Conservation (phyloP, 2,113 vertebrate genomes). For the Tylochromis polylepis region DNA sequence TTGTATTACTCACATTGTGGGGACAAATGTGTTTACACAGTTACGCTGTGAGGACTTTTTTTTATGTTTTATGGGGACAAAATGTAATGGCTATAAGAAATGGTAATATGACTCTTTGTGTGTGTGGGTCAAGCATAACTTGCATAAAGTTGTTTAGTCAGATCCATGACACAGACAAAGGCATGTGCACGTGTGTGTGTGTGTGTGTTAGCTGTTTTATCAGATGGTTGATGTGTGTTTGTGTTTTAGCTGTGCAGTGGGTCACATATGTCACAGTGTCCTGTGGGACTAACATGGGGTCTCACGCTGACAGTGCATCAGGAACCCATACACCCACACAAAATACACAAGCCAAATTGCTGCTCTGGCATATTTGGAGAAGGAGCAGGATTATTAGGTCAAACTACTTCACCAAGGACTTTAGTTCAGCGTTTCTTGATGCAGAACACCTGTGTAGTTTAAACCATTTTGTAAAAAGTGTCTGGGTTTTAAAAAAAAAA, state of each 20-base stretch:
- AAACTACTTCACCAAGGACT: conserved; percentile 44
- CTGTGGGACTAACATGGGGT: conserved; percentile 29
- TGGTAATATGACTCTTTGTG: not conserved
- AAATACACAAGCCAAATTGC: conserved; percentile 35
- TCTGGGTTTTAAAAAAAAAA: not conserved
- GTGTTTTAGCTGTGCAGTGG: conserved; percentile 27
- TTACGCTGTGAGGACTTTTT: not conserved
- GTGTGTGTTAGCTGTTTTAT: not conserved
- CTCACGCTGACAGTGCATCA: conserved; percentile 38
- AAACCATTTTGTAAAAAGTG: not conserved
- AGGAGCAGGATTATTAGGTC: conserved; percentile 50
- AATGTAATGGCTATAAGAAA: not conserved
- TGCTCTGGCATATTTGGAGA: conserved; percentile 46
- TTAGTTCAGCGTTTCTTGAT: conserved; percentile 23
- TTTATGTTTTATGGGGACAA: not conserved
- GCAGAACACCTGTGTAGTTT: conserved; percentile 29
- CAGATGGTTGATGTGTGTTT: conserved; percentile 9
- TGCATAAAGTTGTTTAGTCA: not conserved
- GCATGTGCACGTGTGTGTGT: not conserved
- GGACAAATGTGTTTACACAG: not conserved
- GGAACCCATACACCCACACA: not conserved
- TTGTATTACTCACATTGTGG: not conserved
- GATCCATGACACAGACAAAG: not conserved
- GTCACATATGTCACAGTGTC: conserved; percentile 34
- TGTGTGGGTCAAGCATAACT: conserved; percentile 1